phyloP scores from a whole-genome alignment of 2,113 vertebrate species.

The Chlorocebus sabaeus region DNA sequence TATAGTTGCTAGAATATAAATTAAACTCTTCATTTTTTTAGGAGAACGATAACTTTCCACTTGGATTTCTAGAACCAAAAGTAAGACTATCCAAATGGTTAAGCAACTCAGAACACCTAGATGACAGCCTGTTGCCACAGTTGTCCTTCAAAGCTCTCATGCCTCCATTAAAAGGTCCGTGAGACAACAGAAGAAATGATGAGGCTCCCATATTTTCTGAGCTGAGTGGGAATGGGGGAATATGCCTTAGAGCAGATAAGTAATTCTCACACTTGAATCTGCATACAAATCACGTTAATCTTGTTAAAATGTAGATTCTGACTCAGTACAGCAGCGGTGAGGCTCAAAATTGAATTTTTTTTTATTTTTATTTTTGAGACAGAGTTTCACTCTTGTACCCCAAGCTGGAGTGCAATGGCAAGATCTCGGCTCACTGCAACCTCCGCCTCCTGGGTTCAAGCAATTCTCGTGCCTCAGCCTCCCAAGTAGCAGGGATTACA shows the following conservation, averaged over 20 bases:
- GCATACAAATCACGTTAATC: not conserved
- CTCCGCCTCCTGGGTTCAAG: too few species aligned
- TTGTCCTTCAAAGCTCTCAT: slow-evolving; percentile 12
- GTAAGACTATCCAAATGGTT: not conserved
- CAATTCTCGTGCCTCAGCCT: too few species aligned
- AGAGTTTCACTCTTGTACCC: too few species aligned
- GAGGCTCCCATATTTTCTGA: not conserved
- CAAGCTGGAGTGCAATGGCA: too few species aligned
- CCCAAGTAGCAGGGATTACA: too few species aligned
- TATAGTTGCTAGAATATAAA: not conserved
- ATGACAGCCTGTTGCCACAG: not conserved
- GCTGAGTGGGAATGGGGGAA: not conserved
- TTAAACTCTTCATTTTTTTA: slow-evolving; percentile 29
- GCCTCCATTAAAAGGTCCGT: not conserved
- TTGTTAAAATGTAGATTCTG: not conserved
- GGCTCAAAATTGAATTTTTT: not conserved
- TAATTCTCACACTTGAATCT: not conserved
- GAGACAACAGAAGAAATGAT: not conserved
- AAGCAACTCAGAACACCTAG: slow-evolving; percentile 16
- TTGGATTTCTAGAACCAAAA: slow-evolving; percentile 15
- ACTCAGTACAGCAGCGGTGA: not conserved
- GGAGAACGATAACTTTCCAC: not conserved
- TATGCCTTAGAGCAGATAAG: not conserved
- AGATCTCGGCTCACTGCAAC: too few species aligned
- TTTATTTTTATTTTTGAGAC: too few species aligned